These are phyloP conservation scores for Cyanoliseus patagonus DNA, from an alignment of 2,113 vertebrate species.

Conservation along the genomic window DNA sequence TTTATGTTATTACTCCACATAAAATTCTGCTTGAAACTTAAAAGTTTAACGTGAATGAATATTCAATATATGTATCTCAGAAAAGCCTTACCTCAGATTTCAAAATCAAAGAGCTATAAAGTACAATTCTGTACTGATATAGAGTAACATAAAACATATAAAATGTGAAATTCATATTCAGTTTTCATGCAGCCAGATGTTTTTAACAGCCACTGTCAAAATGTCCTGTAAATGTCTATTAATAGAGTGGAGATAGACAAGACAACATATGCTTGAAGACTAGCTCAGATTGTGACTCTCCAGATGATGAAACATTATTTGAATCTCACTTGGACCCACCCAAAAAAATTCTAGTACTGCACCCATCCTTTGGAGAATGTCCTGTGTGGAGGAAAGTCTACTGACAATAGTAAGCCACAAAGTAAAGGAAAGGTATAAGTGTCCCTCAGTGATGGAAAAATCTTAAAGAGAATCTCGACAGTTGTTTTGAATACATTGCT, in stretches of 20 bases:
- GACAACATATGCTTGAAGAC: not conserved
- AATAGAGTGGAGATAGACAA: not conserved
- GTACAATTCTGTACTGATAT: not conserved
- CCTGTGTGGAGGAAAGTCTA: not conserved
- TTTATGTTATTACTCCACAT: not conserved
- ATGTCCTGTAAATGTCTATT: not conserved
- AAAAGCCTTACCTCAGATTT: not conserved
- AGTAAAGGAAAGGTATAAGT: not conserved
- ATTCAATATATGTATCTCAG: not conserved
- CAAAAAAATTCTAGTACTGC: not conserved
- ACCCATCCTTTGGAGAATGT: not conserved
- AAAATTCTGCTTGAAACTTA: not conserved
- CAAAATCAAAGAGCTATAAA: not conserved
- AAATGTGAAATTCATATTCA: not conserved
- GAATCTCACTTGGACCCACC: not conserved
- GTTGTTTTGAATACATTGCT: not conserved
- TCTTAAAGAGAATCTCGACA: not conserved
- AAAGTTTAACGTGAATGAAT: not conserved
- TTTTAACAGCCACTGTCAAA: not conserved
- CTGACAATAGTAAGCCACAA: not conserved
- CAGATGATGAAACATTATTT: fast-evolving
- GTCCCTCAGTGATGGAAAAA: not conserved
- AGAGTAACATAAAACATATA: not conserved
- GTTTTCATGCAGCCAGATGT: not conserved
- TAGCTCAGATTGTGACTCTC: not conserved